These are phyloP conservation scores for Semotilus atromaculatus DNA, from an alignment of 2,797 vertebrate species.

Conservation along the genomic window DNA sequence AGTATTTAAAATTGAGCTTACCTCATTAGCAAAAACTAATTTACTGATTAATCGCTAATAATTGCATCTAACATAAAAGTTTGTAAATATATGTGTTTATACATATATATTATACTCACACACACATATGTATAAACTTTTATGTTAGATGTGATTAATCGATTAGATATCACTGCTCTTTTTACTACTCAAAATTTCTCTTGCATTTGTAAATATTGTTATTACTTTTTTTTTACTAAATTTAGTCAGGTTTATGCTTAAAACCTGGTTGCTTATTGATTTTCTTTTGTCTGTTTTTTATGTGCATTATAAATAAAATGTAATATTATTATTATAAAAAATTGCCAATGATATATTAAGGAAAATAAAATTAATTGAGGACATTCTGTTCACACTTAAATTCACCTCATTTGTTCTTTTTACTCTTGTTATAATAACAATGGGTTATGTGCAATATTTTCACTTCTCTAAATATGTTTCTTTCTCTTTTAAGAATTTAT, in stretches of 20 bases:
- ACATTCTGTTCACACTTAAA: not conserved
- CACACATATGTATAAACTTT: too few species aligned
- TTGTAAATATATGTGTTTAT: too few species aligned
- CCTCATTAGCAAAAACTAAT: not conserved
- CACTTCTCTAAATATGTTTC: not conserved
- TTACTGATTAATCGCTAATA: not conserved
- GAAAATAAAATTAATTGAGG: not conserved
- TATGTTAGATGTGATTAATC: not conserved
- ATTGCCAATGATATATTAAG: not conserved
- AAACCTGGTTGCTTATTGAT: too few species aligned
- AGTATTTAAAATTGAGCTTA: not conserved
- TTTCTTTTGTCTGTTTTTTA: not conserved
- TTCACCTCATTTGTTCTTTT: not conserved
- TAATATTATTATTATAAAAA: too few species aligned
- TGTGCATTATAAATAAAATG: too few species aligned
- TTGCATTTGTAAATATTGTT: too few species aligned
- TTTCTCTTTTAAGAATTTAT: not conserved
- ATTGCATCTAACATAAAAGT: too few species aligned
- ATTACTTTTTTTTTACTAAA: too few species aligned
- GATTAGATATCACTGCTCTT: too few species aligned
- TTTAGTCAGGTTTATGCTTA: too few species aligned
- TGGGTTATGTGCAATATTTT: not conserved
- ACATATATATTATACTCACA: too few species aligned
- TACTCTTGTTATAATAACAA: not conserved
- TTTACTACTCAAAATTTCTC: too few species aligned